phyloP scores from a whole-genome alignment of 2,888 invertebrate species.

The Drosophila mettleri region DNA sequence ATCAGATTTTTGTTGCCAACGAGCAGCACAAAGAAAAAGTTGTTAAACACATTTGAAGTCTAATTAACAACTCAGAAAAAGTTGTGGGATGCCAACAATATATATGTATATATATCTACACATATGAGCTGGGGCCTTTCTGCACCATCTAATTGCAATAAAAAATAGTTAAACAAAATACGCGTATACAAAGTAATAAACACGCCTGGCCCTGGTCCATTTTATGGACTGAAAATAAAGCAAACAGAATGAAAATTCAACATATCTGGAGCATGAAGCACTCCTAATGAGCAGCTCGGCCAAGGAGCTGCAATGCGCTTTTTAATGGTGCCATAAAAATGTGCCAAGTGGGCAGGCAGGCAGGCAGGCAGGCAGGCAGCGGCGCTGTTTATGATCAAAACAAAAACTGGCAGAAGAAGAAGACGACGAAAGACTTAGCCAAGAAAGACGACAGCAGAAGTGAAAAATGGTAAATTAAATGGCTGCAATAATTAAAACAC shows the following conservation, averaged over 20 bases:
- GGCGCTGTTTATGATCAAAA: conserved; percentile 57
- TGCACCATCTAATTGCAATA: conserved; percentile 60
- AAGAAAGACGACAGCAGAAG: conserved; percentile 12
- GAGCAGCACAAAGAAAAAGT: conserved; percentile 27
- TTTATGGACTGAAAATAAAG: conserved; percentile 66
- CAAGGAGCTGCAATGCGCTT: conserved; percentile 70
- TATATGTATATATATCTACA: neutral
- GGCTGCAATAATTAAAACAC: conserved; percentile 78
- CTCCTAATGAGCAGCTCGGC: conserved; percentile 70
- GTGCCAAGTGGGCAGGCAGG: conserved; percentile 65
- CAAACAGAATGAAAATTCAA: conserved; percentile 68
- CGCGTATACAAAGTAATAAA: conserved; percentile 45
- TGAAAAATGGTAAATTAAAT: conserved; percentile 61
- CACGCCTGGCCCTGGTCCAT: conserved; percentile 44
- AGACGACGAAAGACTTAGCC: conserved; percentile 14
- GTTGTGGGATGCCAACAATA: conserved; percentile 30
- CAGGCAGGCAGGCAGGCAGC: conserved; percentile 59
- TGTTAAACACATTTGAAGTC: conserved; percentile 46
- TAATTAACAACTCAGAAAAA: conserved; percentile 59
- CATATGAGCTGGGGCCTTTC: conserved; percentile 1
- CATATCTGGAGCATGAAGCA: conserved; percentile 73
- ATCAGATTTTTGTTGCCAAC: conserved; percentile 15
- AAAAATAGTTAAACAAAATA: conserved; percentile 67
- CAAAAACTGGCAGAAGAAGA: neutral
- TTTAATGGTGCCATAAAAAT: conserved; percentile 71